Conservation (phyloP, 2,888 invertebrate species). For the Hetaerina titia region DNA sequence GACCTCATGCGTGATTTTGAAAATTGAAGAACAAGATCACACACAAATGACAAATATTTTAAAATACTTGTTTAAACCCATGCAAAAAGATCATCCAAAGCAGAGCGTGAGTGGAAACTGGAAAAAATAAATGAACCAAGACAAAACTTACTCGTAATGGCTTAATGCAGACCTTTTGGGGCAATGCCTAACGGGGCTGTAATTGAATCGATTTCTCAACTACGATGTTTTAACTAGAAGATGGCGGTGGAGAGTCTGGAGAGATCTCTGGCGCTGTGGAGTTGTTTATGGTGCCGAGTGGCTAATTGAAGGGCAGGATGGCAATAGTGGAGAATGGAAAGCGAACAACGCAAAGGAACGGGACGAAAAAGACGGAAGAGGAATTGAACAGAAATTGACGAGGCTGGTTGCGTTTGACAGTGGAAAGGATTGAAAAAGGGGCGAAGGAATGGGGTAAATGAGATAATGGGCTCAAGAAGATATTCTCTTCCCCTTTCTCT, state of each 20-base stretch:
- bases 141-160: background rate
- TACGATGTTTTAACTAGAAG: background rate
- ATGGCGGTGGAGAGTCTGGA: background rate
- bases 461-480: background rate
- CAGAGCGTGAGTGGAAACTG: background rate
- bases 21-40: background rate
- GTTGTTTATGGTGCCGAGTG: background rate
- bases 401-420: conserved; percentile 49
- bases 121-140: background rate
- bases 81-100: background rate
- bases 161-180: background rate
- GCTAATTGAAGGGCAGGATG: background rate
- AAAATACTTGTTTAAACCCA: background rate
- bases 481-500: conserved; percentile 5
- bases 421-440: background rate
- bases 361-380: background rate
- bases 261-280: too few relatives aligned
- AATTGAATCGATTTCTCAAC: conserved; percentile 18
- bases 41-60: background rate
- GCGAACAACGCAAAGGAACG: background rate
- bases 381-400: conserved; percentile 33
- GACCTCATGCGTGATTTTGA: background rate
- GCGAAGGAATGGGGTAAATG: background rate
- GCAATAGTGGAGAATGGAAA: background rate
- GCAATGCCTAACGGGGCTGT: background rate